These are phyloP conservation scores for Artibeus lituratus DNA, from an alignment of 2,797 vertebrate genomes.

Conservation along the genomic window DNA sequence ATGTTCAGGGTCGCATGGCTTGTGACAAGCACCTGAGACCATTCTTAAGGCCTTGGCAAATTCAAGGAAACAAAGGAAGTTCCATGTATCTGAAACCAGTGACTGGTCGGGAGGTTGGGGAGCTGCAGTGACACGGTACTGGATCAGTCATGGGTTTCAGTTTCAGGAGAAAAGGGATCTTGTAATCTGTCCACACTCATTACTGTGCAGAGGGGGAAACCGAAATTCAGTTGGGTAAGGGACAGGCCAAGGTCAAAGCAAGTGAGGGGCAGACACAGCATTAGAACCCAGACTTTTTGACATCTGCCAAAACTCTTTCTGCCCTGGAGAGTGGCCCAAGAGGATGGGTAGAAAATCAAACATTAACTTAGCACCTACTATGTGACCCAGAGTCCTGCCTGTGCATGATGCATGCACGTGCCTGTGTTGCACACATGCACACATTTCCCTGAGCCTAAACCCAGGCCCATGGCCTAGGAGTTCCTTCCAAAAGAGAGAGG, in stretches of 20 bases:
- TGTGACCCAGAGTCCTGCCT: background rate
- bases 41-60: background rate
- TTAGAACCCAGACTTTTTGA: background rate
- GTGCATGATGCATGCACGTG: rapidly evolving
- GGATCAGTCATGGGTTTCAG: background rate
- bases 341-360: background rate
- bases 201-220: background rate
- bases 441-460: background rate
- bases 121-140: background rate
- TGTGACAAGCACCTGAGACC: background rate
- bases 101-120: background rate
- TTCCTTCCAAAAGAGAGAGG: background rate
- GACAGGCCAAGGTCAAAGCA: background rate
- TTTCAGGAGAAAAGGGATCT: background rate
- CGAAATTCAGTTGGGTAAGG: background rate
- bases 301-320: background rate
- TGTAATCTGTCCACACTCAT: background rate
- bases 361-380: background rate
- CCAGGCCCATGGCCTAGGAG: background rate
- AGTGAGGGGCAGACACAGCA: background rate
- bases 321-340: background rate
- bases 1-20: background rate
- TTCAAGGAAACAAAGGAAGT: background rate
- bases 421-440: background rate
- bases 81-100: background rate